Evolutionary conservation across 2,888 invertebrate genomes (phyloP), one percentile per base, ranked within the genome.

Genomic region (Lutraria lutraria): DNA sequence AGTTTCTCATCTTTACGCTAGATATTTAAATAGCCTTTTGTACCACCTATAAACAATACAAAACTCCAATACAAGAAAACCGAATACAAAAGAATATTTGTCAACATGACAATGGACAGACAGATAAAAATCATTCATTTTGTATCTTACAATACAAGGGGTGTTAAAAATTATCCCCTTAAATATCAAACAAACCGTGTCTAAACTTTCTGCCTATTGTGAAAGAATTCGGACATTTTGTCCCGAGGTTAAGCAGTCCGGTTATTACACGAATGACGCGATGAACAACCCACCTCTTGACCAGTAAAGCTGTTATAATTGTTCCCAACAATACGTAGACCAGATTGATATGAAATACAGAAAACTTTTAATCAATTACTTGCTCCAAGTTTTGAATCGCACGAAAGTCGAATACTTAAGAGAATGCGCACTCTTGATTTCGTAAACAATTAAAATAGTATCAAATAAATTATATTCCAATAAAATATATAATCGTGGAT

Each of bases 11-110:
- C n/a, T 68, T 68, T 68, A 25, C 25, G 25, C 63, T 68, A 68
- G 25, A 68, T 68, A 68, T 68, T 68, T 68, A 68, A 68, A 68
- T 68, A 68, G 63, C 63, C 63, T 8, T 25, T 68, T 68, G 25
- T 68, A 68, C n/a, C 63, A 25, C 63, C 25, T 43, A 13, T 68
- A 68, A 68, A 68, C 63, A 68, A 68, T 68, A 68, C 25, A 68
- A 25, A 68, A 68, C n/a, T 25, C 63, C 63, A 68, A 68, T 25
- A 68, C 25, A 68, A 25, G 63, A 68, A 56, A 68, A 68, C 25
- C 63, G n/a, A 56, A 19, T 12, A 56, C 56, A 56, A 56, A 56
- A 56, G 56, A 56, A 12, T 56, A 12, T 13, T 56, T 56, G 56
- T 12, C 56, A 56, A 19, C 19, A 6, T 25, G 63, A 68, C 63